Base-by-base conservation (phyloP, 2,888 invertebrate species). In the Lutraria lutraria region DNA sequence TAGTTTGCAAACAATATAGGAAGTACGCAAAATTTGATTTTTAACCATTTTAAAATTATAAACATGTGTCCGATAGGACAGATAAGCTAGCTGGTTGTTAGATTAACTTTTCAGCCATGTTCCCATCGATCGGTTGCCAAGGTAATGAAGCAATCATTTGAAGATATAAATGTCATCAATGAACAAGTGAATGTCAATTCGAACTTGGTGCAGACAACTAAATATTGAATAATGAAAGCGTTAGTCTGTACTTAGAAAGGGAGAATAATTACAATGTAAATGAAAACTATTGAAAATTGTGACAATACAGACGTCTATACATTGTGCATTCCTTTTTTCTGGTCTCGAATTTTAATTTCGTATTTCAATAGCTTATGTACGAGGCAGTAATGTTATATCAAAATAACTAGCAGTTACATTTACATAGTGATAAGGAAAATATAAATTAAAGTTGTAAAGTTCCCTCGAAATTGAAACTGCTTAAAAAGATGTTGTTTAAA, bases 91-190 rank as follows among this genome's bases (percentile, higher is more conserved):
- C 52, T 43, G 83, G 60, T 56, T 21, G 53, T 53, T 60, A 56
- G 10, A 85, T 85, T 60, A 85, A 79, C 76, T 16, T 19, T 53
- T 82, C n/a, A 79, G 72, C 43, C 54, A 31, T 43, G 31, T 79
- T 80, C 80, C 60, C 31, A 85, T 85, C 29, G 85, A 85, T 60
- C 80, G 79, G 80, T 80, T 60, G 43, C 76, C 25, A 85, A 19
- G 85, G 85, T 80, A 80, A 85, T 80, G 80, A 85, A 80, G n/a
- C 56, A 56, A 79, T 80, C 80, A 85, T 85, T 80, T 31, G 31
- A 76, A 76, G 29, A 34, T 76, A 31, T 76, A 31, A 76, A 76
- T 31, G 76, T 76, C 76, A 25, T 19, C 21, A 19, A 31, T 34
- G 31, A 72, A 34, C 31, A 31, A n/a, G 15, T 60, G n/a, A 60